phyloP scores from a whole-genome alignment of 2,888 invertebrate genomes.

The Thera britannica region DNA sequence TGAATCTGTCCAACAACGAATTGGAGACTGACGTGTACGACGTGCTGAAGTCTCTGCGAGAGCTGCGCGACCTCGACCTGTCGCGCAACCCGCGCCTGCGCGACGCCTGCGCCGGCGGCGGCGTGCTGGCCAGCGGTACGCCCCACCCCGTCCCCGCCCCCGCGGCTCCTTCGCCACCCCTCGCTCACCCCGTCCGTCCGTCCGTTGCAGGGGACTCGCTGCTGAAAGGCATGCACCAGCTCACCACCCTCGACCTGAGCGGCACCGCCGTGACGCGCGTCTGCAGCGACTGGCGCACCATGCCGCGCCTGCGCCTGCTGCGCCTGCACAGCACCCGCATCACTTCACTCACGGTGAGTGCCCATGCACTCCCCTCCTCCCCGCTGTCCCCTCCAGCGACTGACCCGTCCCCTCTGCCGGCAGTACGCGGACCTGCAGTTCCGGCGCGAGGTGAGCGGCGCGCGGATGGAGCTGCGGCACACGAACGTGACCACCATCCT shows the following conservation, averaged over 20 bases:
- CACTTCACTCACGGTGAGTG: slow-evolving; percentile 15
- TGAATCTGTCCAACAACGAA: slow-evolving; percentile 46
- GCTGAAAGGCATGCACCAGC: slow-evolving; percentile 2
- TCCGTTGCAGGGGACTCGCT: slow-evolving; percentile 25
- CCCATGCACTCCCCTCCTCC: background rate
- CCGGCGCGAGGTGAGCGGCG: slow-evolving; percentile 9
- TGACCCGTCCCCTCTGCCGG: too few relatives aligned
- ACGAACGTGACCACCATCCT: slow-evolving; percentile 16
- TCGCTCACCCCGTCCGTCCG: background rate
- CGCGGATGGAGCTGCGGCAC: slow-evolving; percentile 6
- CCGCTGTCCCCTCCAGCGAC: background rate
- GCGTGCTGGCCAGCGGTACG: slow-evolving; percentile 13
- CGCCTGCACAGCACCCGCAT: slow-evolving; percentile 18
- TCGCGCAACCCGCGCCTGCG: slow-evolving; percentile 42
- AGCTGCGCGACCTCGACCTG: slow-evolving; percentile 42
- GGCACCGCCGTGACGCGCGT: slow-evolving; percentile 24
- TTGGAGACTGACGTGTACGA: slow-evolving; percentile 31
- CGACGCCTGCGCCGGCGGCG: slow-evolving; percentile 44
- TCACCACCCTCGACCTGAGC: slow-evolving; percentile 18
- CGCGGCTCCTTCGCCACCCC: background rate
- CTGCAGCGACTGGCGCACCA: slow-evolving; percentile 40
- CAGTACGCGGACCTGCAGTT: slow-evolving; percentile 33
- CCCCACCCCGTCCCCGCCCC: background rate
- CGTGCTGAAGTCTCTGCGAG: slow-evolving; percentile 32
- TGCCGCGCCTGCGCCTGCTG: slow-evolving; percentile 23